These are phyloP conservation scores for Pogonognathellus flavescens DNA, from an alignment of 1,140 invertebrate species.

Conservation along the genomic window DNA sequence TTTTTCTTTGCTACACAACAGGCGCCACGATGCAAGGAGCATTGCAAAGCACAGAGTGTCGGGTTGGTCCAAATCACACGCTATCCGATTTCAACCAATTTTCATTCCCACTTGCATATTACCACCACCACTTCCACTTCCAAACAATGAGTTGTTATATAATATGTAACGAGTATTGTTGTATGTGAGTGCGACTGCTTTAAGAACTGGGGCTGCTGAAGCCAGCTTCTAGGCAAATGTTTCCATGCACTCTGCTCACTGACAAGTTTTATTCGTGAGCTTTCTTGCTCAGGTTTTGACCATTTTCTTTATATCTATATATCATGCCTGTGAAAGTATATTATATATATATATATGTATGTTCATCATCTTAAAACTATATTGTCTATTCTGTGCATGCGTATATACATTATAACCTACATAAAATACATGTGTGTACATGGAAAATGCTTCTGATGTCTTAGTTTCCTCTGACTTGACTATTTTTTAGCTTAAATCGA, in stretches of 20 bases:
- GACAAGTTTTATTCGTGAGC: neutral
- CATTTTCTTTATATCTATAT: conserved; percentile 1
- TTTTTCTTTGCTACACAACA: conserved; percentile 19
- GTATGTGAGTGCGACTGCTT: neutral
- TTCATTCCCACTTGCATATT: conserved; percentile 26
- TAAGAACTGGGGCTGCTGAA: neutral
- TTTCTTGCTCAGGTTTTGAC: neutral
- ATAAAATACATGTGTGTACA: no score
- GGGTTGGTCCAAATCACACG: conserved; percentile 43
- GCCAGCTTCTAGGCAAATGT: neutral
- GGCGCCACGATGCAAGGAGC: conserved; percentile 20
- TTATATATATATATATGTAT: neutral
- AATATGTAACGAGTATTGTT: neutral
- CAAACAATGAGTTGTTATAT: neutral
- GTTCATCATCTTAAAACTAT: neutral
- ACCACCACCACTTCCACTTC: neutral
- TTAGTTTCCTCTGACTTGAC: no score
- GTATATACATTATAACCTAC: no score
- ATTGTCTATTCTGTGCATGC: neutral
- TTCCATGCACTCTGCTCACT: neutral
- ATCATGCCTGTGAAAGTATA: no score
- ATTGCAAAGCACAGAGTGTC: conserved; percentile 1
- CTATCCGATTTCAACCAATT: conserved; percentile 48
- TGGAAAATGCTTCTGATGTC: no score
- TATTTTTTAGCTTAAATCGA: no score